A percentile compares a stretch with the other conserved stretches of the same genome.
These are phyloP conservation scores for Sipha flava DNA, from an alignment of 1,140 invertebrate genomes.

Conservation along the genomic window DNA sequence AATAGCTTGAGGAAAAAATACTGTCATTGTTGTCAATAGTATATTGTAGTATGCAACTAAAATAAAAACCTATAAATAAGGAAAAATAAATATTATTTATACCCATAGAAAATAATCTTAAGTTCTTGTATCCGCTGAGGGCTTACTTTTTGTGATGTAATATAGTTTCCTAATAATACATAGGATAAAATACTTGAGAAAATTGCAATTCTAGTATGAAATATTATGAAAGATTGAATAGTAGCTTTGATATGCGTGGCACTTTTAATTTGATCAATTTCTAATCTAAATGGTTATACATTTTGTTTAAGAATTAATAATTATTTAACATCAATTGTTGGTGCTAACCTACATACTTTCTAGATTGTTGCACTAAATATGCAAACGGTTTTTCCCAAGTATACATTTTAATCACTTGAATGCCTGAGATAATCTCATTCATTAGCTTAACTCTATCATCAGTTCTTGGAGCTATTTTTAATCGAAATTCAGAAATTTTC, in stretches of 20 bases:
- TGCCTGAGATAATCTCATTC: constrained; percentile 82
- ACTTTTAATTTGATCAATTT: constrained; percentile 56
- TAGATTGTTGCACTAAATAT: constrained; percentile 51
- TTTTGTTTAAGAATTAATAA: constrained; percentile 60
- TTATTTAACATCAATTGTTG: constrained; percentile 68
- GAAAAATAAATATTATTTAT: background rate
- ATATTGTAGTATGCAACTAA: constrained; percentile 64
- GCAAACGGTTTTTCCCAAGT: constrained; percentile 75
- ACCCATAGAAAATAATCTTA: background rate
- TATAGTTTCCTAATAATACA: constrained; percentile 57
- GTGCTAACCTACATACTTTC: constrained; percentile 54
- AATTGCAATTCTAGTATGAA: constrained; percentile 63
- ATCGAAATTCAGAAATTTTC: constrained; percentile 55
- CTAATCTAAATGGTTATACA: constrained; percentile 40
- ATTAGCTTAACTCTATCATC: constrained; percentile 77
- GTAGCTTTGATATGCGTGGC: constrained; percentile 64
- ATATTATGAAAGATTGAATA: constrained; percentile 63
- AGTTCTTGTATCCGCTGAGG: background rate
- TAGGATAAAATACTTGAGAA: constrained; percentile 69
- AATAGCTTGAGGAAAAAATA: constrained; percentile 63
- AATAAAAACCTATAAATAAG: constrained; percentile 52
- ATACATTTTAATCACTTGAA: constrained; percentile 89
- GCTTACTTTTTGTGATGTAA: constrained; percentile 63
- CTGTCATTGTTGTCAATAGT: constrained; percentile 60
- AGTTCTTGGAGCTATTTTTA: constrained; percentile 59